These are phyloP conservation scores for Hyphantria cunea DNA, from an alignment of 1,140 invertebrate species.

Conservation along the genomic window DNA sequence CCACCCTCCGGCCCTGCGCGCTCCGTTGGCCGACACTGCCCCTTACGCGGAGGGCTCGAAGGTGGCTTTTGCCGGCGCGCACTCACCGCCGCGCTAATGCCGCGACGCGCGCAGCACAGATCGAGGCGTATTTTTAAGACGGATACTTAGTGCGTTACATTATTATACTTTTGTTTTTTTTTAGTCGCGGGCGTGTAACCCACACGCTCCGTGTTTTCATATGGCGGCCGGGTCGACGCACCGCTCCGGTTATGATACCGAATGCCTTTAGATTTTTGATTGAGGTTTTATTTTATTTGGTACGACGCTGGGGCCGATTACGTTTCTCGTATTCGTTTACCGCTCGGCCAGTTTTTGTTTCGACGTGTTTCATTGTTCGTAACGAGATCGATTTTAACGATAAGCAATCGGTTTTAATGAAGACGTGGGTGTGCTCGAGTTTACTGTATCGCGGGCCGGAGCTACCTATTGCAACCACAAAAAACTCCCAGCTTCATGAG, in stretches of 20 bases:
- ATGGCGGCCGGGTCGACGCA: constrained; percentile 69
- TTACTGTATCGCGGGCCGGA: constrained; percentile 33
- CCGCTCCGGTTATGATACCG: constrained; percentile 73
- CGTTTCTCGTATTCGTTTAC: constrained; percentile 74
- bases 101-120: constrained; percentile 66
- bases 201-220: constrained; percentile 54
- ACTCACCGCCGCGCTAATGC: constrained; percentile 53
- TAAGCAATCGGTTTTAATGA: constrained; percentile 70
- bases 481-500: constrained; percentile 15
- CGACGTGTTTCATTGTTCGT: constrained; percentile 73
- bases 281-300: constrained; percentile 76
- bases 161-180: constrained; percentile 74
- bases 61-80: constrained; percentile 19
- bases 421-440: constrained; percentile 65
- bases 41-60: constrained; percentile 7
- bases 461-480: constrained; percentile 36
- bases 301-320: constrained; percentile 56
- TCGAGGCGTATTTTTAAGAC: constrained; percentile 77
- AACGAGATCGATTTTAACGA: constrained; percentile 76
- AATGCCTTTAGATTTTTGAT: constrained; percentile 76
- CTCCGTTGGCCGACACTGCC: constrained; percentile 12
- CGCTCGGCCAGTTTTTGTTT: constrained; percentile 70
- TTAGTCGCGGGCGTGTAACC: constrained; percentile 58
- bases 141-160: constrained; percentile 77
- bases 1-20: constrained; percentile 27